phyloP scores from a whole-genome alignment of 2,888 invertebrate species.

The Orthonevra nobilis region DNA sequence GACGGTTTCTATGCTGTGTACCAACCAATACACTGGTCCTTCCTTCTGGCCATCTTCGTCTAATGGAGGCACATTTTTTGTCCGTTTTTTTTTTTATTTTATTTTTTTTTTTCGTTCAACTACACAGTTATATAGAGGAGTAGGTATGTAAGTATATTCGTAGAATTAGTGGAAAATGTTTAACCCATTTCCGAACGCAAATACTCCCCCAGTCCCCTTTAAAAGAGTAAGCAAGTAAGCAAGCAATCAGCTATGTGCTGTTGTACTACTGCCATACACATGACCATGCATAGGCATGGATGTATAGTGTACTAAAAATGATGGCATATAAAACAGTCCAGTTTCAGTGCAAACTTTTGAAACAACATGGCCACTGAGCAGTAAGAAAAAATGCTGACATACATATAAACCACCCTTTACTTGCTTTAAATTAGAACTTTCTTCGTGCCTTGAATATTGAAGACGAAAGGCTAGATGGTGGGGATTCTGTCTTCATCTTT shows the following conservation, averaged over 20 bases:
- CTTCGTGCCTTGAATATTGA: slow-evolving; percentile 80
- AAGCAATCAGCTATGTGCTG: slow-evolving; percentile 4
- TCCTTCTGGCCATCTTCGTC: slow-evolving; percentile 3
- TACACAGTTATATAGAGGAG: slow-evolving; percentile 19
- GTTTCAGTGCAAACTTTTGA: slow-evolving; percentile 67
- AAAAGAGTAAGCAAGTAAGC: slow-evolving; percentile 55
- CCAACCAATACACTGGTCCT: not conserved
- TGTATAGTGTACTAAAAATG: slow-evolving; percentile 64
- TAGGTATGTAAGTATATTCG: slow-evolving; percentile 42
- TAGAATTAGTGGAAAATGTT: slow-evolving; percentile 69
- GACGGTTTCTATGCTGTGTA: slow-evolving; percentile 22
- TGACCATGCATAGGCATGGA: slow-evolving; percentile 35
- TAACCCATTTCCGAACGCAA: slow-evolving; percentile 70
- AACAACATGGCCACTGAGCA: slow-evolving; percentile 69
- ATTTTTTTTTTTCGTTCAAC: not conserved
- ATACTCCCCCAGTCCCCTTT: slow-evolving; percentile 52
- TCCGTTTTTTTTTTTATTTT: slow-evolving; percentile 2
- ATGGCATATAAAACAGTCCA: slow-evolving; percentile 70
- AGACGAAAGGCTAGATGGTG: slow-evolving; percentile 71
- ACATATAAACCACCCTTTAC: slow-evolving; percentile 72
- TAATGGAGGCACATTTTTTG: slow-evolving; percentile 1
- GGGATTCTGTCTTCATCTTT: slow-evolving; percentile 74
- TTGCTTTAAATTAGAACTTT: slow-evolving; percentile 80
- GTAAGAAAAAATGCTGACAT: slow-evolving; percentile 70
- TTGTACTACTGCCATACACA: slow-evolving; percentile 40